Conservation (phyloP, 2,888 invertebrate species). For the Graphium colonna region DNA sequence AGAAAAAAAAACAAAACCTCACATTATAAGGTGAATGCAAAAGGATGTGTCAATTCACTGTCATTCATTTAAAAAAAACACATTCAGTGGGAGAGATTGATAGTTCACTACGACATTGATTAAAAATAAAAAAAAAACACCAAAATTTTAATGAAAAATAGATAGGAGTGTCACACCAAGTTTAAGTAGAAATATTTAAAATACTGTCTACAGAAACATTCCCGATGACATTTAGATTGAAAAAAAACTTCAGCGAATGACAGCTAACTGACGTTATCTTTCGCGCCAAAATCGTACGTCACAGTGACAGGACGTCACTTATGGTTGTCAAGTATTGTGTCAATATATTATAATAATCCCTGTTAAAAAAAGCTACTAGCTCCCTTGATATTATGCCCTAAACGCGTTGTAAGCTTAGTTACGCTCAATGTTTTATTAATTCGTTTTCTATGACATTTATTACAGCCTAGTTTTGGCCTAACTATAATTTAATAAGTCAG, state of each 20-base stretch:
- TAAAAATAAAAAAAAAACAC: slow-evolving; percentile 1
- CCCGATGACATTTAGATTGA: slow-evolving; percentile 6
- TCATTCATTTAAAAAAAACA: slow-evolving; percentile 11
- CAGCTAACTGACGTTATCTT: slow-evolving; percentile 23
- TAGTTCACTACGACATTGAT: slow-evolving; percentile 6
- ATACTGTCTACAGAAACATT: background rate
- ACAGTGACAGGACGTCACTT: slow-evolving; percentile 11
- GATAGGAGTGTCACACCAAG: slow-evolving; percentile 2
- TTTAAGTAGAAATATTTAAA: background rate
- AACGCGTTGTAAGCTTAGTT: slow-evolving; percentile 25
- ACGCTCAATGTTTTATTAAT: slow-evolving; percentile 6
- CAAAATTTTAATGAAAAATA: background rate
- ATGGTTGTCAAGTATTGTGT: slow-evolving; percentile 29
- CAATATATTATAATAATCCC: slow-evolving; percentile 30
- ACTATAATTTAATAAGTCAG: too few species aligned
- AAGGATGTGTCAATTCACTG: slow-evolving; percentile 21
- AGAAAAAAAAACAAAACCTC: slow-evolving; percentile 5
- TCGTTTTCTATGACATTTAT: slow-evolving; percentile 2
- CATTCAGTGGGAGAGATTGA: slow-evolving; percentile 16
- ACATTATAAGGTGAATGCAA: slow-evolving; percentile 13
- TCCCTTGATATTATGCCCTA: slow-evolving; percentile 30
- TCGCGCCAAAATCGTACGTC: slow-evolving; percentile 15
- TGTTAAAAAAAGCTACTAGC: slow-evolving; percentile 39
- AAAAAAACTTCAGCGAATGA: slow-evolving; percentile 24
- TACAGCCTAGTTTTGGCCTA: slow-evolving; percentile 1